phyloP scores from a whole-genome alignment of 2,113 vertebrate species.

The Ia io region DNA sequence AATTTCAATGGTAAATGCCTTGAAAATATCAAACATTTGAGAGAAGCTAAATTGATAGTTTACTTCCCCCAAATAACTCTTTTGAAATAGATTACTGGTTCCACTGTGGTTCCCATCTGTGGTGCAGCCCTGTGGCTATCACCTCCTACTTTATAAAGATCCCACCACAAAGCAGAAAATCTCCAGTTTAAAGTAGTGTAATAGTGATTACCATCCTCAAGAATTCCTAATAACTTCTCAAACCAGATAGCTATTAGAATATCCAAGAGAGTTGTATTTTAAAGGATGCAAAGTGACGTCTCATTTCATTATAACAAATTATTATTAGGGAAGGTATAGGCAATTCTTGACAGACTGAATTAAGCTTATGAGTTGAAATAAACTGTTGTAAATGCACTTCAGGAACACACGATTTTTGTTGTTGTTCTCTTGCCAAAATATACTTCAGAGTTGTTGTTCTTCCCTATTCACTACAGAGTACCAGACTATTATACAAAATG shows the following conservation, averaged over 20 bases:
- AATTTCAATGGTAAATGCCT: neutral
- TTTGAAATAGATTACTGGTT: conserved; percentile 29
- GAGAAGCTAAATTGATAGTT: neutral
- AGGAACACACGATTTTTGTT: neutral
- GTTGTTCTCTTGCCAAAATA: conserved; percentile 31
- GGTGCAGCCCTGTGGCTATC: neutral
- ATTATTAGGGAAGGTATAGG: neutral
- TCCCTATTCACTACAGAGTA: neutral
- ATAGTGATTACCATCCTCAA: neutral
- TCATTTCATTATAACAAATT: conserved; percentile 38
- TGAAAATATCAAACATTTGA: conserved; percentile 39
- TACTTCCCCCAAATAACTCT: neutral
- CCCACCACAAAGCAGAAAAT: conserved; percentile 24
- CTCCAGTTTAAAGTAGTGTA: neutral
- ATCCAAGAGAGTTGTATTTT: conserved; percentile 19
- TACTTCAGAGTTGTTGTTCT: neutral
- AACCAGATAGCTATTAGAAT: neutral
- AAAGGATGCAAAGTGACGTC: conserved; percentile 36
- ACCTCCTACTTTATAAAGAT: conserved; percentile 21
- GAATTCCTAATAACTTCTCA: conserved; percentile 36
- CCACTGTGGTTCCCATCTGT: neutral
- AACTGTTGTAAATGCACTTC: neutral
- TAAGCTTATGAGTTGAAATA: conserved; percentile 14
- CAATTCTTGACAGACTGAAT: conserved; percentile 24
- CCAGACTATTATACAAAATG: conserved; percentile 18